Base-by-base conservation (phyloP, 2,888 invertebrate genomes). In the Octonoba sinensis region DNA sequence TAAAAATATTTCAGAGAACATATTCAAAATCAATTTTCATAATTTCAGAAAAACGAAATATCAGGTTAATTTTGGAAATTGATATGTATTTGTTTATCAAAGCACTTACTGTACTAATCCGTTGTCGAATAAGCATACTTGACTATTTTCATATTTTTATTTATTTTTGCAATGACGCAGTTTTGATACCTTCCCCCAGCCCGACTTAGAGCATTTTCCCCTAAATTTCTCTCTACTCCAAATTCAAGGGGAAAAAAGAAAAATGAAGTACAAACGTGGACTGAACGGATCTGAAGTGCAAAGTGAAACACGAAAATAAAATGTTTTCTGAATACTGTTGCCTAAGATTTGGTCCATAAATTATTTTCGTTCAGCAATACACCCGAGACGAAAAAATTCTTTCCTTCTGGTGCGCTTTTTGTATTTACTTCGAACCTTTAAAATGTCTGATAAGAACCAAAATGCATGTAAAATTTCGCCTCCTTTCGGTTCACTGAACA, bases 301-400 rank as follows among this genome's bases (percentile, higher is more conserved):
- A 59, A 59, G 16, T 22, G 22, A 59, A 22, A 64, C 44, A 44
- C n/a, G n/a, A 18, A 46, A 44, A 27, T 44, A 27, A 64, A 18
- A 12, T 64, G 24, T 74, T 57, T 15, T 51, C 36, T n/a, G 54
- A 67, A 75, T 51, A 67, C 75, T 60, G 54, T 60, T 59, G 54
- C 46, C 24, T 47, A 46, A 3, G 69, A 56, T 62, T 60, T 56
- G 27, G 47, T 64, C 54, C 46, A 73, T 73, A 73, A 73, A 73
- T 73, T 64, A 73, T 73, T 73, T 64, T 27, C 46, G 46, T 57
- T 44, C 36, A 24, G 24, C 57, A 44, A 20, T 22, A 20, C 64
- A 11, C 64, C 54, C 13, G 47, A 56, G 16, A 54, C 54, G 54
- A 64, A 27, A 3, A 64, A 36, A 36, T 3, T 36, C 3, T 36